phyloP scores from a whole-genome alignment of 2,797 vertebrate genomes.

The Zalophus californianus region DNA sequence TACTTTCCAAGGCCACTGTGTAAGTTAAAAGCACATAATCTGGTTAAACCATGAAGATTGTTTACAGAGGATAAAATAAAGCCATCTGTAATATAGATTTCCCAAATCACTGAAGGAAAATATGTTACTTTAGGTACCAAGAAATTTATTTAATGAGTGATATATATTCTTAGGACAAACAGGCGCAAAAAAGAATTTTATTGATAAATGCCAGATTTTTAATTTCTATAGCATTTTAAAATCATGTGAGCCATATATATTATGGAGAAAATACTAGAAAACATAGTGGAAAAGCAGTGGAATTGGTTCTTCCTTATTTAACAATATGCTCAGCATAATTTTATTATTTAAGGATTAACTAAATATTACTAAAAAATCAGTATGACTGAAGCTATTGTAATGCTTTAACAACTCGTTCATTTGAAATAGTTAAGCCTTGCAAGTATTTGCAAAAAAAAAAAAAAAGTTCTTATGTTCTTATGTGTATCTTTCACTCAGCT shows the following conservation, averaged over 20 bases:
- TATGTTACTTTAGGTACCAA: background rate
- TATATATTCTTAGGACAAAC: background rate
- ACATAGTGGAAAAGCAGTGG: background rate
- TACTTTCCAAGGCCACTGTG: background rate
- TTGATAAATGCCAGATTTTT: background rate
- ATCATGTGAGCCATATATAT: background rate
- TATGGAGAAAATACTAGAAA: background rate
- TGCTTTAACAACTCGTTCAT: background rate
- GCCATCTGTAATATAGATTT: background rate
- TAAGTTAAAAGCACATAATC: background rate
- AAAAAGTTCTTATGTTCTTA: background rate
- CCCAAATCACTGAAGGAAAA: background rate
- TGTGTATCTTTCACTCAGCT: background rate
- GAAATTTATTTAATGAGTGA: background rate
- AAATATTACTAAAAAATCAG: background rate
- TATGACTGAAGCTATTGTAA: background rate
- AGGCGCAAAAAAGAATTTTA: background rate
- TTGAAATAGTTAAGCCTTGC: background rate
- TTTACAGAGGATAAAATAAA: background rate
- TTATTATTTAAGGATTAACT: background rate
- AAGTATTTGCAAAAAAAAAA: background rate
- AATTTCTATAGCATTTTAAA: background rate
- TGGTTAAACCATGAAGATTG: background rate
- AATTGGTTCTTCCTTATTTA: background rate
- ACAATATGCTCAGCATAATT: background rate